Conservation (phyloP, 1,140 invertebrate genomes). For the Caenorhabditis latens region DNA sequence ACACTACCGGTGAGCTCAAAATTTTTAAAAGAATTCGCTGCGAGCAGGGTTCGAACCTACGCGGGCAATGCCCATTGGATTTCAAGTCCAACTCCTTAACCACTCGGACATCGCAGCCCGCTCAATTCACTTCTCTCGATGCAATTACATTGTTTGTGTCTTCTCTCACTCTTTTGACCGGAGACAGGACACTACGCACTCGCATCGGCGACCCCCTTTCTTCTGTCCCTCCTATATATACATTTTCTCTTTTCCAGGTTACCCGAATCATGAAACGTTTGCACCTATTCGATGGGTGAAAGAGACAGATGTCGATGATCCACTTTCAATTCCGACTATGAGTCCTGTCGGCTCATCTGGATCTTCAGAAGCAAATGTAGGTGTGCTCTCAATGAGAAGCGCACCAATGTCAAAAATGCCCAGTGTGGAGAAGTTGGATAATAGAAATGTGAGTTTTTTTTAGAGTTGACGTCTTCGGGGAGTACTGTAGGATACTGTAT, state of each 20-base stretch:
- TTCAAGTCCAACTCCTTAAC: constrained; percentile 92
- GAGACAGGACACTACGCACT: background rate
- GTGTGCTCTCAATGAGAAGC: constrained; percentile 35
- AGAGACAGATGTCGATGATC: constrained; percentile 61
- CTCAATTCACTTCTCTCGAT: background rate
- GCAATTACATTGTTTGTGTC: constrained; percentile 1
- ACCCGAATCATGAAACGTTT: constrained; percentile 28
- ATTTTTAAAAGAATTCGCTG: constrained; percentile 80
- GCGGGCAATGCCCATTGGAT: constrained; percentile 90
- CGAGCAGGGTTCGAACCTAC: constrained; percentile 90
- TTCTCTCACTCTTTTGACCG: constrained; percentile 8
- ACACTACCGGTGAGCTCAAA: background rate
- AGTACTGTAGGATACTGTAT: background rate
- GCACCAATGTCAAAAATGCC: constrained; percentile 48
- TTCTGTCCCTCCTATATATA: background rate
- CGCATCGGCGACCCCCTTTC: background rate
- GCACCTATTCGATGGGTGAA: constrained; percentile 57
- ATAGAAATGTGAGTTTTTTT: constrained; percentile 4
- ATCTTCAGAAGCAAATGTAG: constrained; percentile 40
- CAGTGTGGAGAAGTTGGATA: constrained; percentile 45
- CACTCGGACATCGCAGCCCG: constrained; percentile 85
- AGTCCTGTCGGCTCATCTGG: constrained; percentile 54
- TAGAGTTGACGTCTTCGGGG: background rate
- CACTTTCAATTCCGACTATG: constrained; percentile 51
- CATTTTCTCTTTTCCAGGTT: background rate